Evolutionary conservation across 1,140 invertebrate genomes (phyloP).

Genomic region (Drosophila mayri): DNA sequence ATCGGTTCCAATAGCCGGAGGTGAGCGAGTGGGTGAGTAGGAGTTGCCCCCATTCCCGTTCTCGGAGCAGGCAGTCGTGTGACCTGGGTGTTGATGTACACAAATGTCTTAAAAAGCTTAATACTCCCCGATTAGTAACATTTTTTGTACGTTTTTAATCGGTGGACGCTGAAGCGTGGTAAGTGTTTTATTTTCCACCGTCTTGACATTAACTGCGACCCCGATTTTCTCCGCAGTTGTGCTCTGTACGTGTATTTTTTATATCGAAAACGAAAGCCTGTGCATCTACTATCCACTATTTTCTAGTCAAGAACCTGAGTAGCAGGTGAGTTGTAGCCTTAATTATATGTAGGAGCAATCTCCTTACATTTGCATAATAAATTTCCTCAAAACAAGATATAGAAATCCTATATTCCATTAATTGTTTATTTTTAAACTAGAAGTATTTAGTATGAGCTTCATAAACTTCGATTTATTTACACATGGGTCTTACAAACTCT

Average conservation of each 20-base stretch:
- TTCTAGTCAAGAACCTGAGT: slow-evolving; percentile 15
- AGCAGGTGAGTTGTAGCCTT: slow-evolving; percentile 7
- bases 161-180: slow-evolving; percentile 27
- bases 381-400: too few species aligned
- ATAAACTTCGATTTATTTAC: slow-evolving; percentile 44
- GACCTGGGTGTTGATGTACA: slow-evolving; percentile 28
- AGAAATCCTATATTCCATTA: neutral
- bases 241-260: slow-evolving; percentile 45
- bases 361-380: too few species aligned
- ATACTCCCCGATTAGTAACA: slow-evolving; percentile 21
- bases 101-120: slow-evolving; percentile 54
- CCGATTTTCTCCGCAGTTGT: slow-evolving; percentile 12
- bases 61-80: slow-evolving; percentile 23
- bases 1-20: neutral
- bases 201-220: too few species aligned
- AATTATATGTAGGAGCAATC: neutral
- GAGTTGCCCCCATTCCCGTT: slow-evolving; percentile 2
- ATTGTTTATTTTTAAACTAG: neutral
- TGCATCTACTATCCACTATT: slow-evolving; percentile 5
- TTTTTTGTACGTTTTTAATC: slow-evolving; percentile 59
- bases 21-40: slow-evolving; percentile 7
- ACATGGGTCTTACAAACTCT: slow-evolving; percentile 29
- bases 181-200: slow-evolving; percentile 4
- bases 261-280: slow-evolving; percentile 9
- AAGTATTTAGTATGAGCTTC: neutral